Evolutionary conservation across 2,888 invertebrate genomes (phyloP).

Genomic region (Norana najaformis): DNA sequence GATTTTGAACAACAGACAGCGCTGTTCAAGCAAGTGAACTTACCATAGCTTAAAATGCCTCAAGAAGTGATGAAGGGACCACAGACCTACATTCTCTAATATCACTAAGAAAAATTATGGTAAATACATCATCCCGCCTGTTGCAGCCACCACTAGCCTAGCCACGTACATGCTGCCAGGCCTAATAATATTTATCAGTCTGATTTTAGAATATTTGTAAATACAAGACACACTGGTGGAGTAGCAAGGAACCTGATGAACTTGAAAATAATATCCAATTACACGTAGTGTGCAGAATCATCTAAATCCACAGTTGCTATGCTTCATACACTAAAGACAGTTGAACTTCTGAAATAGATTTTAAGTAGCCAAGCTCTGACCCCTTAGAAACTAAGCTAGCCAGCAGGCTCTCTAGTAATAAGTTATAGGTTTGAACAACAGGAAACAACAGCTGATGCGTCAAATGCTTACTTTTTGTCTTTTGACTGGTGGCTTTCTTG

Average conservation of each 20-base stretch:
- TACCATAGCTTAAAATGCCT: no score
- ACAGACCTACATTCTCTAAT: no score
- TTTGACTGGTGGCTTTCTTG: neutral
- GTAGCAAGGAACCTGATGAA: neutral
- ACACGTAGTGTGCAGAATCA: neutral
- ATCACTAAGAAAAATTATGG: no score
- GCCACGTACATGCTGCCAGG: no score
- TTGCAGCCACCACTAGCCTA: no score
- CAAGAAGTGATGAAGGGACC: no score
- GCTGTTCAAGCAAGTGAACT: no score
- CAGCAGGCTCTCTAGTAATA: neutral
- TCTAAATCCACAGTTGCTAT: no score
- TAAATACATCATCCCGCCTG: no score
- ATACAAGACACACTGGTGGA: neutral
- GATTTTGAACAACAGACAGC: no score
- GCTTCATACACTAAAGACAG: neutral
- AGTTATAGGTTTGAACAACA: neutral
- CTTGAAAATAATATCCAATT: neutral
- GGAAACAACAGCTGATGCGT: neutral
- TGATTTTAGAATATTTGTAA: neutral
- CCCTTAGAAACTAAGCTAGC: neutral
- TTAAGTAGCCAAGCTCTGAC: neutral
- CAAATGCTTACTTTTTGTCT: constrained; percentile 18
- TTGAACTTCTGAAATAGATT: neutral
- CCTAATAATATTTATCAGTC: neutral